Evolutionary conservation across 1,140 invertebrate species (phyloP).

Genomic region (Lucilia cuprina): DNA sequence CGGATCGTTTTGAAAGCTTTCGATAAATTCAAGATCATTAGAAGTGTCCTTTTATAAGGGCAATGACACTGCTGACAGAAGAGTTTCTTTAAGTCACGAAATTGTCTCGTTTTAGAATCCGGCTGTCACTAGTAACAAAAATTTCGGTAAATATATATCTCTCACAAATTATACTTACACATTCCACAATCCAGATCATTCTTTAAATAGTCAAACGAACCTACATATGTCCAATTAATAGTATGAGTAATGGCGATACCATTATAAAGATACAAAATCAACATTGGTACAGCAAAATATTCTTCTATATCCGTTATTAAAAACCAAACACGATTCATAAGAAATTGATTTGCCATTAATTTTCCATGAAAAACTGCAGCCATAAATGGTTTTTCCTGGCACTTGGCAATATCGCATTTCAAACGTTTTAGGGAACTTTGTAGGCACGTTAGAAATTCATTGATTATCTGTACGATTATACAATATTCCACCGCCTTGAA

Average conservation of each 20-base stretch:
- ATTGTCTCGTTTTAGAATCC: too few relatives aligned
- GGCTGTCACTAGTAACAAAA: neutral
- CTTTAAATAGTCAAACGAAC: neutral
- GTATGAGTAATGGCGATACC: neutral
- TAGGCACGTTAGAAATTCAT: neutral
- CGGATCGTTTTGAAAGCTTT: neutral
- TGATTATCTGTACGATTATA: neutral
- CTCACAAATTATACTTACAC: neutral
- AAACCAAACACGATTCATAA: neutral
- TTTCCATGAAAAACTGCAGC: neutral
- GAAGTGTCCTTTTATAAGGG: too few relatives aligned
- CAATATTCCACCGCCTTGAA: neutral
- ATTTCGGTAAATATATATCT: neutral
- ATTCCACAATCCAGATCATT: neutral
- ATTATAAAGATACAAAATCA: neutral
- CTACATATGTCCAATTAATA: conserved; percentile 8
- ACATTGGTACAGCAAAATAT: neutral
- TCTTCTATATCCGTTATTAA: neutral
- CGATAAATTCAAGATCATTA: too few relatives aligned
- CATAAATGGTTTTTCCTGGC: neutral
- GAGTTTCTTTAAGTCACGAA: too few relatives aligned
- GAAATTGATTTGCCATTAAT: neutral
- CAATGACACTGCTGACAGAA: too few relatives aligned
- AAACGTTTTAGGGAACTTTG: neutral
- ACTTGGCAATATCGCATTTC: neutral